Evolutionary conservation across 2,797 vertebrate species (phyloP), one percentile per base, ranked within the genome.

Genomic region (Bryconaethiops microstoma): DNA sequence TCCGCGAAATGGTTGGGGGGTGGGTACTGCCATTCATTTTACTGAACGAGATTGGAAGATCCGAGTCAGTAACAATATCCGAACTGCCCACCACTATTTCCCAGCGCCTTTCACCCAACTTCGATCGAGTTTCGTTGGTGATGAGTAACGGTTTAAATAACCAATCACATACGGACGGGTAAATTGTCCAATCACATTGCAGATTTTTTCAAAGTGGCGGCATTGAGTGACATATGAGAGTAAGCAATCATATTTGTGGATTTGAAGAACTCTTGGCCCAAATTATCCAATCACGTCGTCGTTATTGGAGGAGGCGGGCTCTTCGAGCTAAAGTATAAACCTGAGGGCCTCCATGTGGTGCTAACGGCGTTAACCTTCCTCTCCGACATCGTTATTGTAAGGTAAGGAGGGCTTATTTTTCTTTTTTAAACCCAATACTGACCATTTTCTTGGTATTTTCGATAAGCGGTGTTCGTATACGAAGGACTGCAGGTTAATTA

Each of bases 311-410:
- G 14, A 72, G 90, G 93, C 85, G 89, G 92, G 29, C 91, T 84
- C 91, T 93, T 91, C 91, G 84, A 77, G 73, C 68, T 0, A 45
- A 75, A 23, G 89, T 91, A 91, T 91, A 92, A 92, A 88, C 82
- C 70, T 60, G 80, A 89, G 93, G 93, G 93, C 93, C 92, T 52
- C 88, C 94, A 94, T 93, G 93, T 89, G 93, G 88, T 90, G 21
- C 29, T 73, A 12, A 65, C 19, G 13, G n/a, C 42, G 9, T 19
- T 64, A 57, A 25, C 45, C 68, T 60, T 82, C 68, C 57, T 17
- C n/a, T 77, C 59, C 73, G 83, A 39, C 88, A 79, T 77, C 35
- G 55, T 39, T 42, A 78, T 54, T 40, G 39, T 52, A 89, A 89
- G 91, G 94, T 94, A 91, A 84, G 84, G 52, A 42, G 0, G 7